Base-by-base conservation (phyloP, 1,140 invertebrate genomes). In the Caenorhabditis brenneri region DNA sequence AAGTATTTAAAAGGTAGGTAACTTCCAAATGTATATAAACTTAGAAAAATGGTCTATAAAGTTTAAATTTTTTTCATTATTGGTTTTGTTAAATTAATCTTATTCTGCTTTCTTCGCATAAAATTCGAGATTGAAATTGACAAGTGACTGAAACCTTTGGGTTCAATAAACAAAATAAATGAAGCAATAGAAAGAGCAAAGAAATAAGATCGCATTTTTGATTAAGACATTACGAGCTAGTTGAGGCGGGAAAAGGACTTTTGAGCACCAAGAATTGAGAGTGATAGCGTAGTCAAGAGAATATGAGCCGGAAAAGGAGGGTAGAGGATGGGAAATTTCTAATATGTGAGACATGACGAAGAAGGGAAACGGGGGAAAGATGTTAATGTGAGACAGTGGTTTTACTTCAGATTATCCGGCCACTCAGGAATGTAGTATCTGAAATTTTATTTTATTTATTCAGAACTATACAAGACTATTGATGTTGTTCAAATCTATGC, bases 401-500 rank as follows among this genome's bases (percentile, higher is more conserved):
- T 15, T 89, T 87, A 89, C 81, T 89, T 88, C 5, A 90, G 87
- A 81, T 90, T 91, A 49, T 91, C 88, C 9, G 97, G 97, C 97
- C 97, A 99, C 92, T 97, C 97, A 91, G 96, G 96, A 85, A 99
- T 94, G 91, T 96, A 95, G 92, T 97, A 98, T 88, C 84, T 84
- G 53, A 39, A 81, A 58, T n/a, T n/a, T n/a, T n/a, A n/a, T n/a
- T n/a, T n/a, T n/a, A n/a, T n/a, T n/a, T n/a, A n/a, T n/a, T n/a
- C n/a, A n/a, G n/a, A n/a, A n/a, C n/a, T n/a, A 27, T 16, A 27
- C 7, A 24, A 27, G 22, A 24, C 16, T 58, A 9, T 10, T 58
- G 7, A 58, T 31, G 10, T 27, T 58, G 10, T 16, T 58, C 7
- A 0, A 31, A 58, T 58, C 36, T n/a, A 27, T 33, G 12, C 4